Conservation (phyloP, 2,797 vertebrate genomes). For the Nyctibius grandis region DNA sequence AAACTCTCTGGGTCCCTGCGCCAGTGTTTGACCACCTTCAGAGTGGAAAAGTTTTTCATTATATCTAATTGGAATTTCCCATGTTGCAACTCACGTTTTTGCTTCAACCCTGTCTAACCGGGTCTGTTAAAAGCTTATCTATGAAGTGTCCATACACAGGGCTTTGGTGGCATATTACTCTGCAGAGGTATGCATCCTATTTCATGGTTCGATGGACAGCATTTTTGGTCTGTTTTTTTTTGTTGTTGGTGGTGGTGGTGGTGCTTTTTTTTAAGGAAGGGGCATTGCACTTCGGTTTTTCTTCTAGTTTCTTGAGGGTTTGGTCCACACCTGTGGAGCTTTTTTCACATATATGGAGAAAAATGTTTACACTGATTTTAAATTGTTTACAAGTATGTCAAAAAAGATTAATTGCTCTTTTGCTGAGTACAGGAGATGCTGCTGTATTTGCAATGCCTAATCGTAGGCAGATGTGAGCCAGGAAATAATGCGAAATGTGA, state of each 20-base stretch:
- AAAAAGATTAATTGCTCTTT: neutral
- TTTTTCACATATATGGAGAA: neutral
- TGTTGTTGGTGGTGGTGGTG: neutral
- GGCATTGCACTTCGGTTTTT: neutral
- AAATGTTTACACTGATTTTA: neutral
- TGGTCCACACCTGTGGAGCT: neutral
- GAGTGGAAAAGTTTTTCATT: neutral
- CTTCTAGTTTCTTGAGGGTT: neutral
- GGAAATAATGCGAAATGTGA: neutral
- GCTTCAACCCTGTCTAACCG: neutral
- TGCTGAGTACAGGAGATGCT: neutral
- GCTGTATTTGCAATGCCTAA: neutral
- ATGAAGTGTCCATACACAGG: neutral
- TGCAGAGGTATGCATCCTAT: neutral
- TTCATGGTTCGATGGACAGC: neutral
- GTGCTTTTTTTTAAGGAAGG: neutral
- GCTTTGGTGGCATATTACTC: neutral
- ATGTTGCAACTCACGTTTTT: neutral
- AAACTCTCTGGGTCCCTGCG: neutral
- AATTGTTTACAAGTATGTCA: neutral
- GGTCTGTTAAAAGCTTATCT: neutral
- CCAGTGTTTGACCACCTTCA: neutral
- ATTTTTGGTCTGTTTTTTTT: neutral
- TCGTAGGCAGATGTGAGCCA: neutral
- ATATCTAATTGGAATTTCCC: neutral